Evolutionary conservation across 2,113 vertebrate species (phyloP).

Genomic region (Amazona guildingii): DNA sequence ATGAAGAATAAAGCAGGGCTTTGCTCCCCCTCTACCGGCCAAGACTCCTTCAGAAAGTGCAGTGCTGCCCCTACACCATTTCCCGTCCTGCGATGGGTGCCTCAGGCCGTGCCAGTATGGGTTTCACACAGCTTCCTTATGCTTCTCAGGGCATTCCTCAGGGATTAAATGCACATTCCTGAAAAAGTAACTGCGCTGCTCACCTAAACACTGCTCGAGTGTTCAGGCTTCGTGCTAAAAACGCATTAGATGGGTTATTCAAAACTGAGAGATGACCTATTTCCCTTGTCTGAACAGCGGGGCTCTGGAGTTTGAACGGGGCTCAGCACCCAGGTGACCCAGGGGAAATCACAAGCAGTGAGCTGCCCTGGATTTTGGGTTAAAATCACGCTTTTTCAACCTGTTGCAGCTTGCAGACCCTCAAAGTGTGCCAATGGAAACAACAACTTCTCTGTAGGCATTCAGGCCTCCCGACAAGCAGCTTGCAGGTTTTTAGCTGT

Average conservation of each 20-base stretch:
- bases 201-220: constrained; percentile 44
- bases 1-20: background rate
- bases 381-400: background rate
- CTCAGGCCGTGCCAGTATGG: rapidly evolving
- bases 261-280: background rate
- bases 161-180: constrained; percentile 55
- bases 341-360: background rate
- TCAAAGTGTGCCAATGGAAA: background rate
- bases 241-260: background rate
- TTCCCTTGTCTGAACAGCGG: background rate
- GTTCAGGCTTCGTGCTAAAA: background rate
- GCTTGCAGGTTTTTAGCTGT: background rate
- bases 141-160: background rate
- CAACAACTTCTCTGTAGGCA: constrained; percentile 13
- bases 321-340: background rate
- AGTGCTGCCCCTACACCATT: background rate
- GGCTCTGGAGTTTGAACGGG: background rate
- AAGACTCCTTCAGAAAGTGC: rapidly evolving
- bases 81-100: rapidly evolving
- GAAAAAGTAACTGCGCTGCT: background rate
- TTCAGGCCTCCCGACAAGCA: background rate
- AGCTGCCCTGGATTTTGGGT: background rate
- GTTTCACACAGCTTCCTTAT: background rate
- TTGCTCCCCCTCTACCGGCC: background rate
- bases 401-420: background rate